Evolutionary conservation across 2,888 invertebrate species (phyloP), one percentile per base, ranked within the genome.

Genomic region (Melieria picta): DNA sequence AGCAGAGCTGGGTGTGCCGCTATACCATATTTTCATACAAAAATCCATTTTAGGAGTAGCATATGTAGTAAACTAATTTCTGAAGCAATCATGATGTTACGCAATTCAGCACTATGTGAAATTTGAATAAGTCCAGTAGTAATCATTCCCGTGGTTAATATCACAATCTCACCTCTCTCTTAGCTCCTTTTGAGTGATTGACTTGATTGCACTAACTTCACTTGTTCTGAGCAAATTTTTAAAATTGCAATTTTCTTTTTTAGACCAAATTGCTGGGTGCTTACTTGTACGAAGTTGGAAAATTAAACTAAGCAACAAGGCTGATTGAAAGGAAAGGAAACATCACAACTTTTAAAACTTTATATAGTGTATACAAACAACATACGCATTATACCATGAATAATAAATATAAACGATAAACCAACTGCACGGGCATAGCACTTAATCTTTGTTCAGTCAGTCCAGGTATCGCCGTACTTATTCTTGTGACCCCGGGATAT

Each of bases 221-320:
- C 30, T 30, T 30, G 30, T 30, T 30, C 30, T 3, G 5, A 4
- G 11, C 9, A 42, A 42, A 7, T 63, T 60, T 55, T 65, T 10
- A 50, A 56, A 63, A 6, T 48, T 13, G 46, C 52, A 50, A 75
- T 82, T 81, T 84, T 73, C 61, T 30, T 65, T 92, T 92, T 74
- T 90, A 96, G 95, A 95, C 95, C 3, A 98, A 98, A 88, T 88
- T 97, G 69, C 89, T 98, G 80, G 97, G 94, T 48, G 94, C 97
- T 42, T 98, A 98, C 86, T 87, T 97, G 73, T 91, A 93, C 82
- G 97, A 98, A 89, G 82, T 86, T 42, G 84, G 85, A 48, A 78
- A 82, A 69, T 75, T 85, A 71, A 75, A 79, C 42, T 79, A 69
- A 75, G 48, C 5, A 6, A 10, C 7, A 46, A 13, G 13, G 16